phyloP scores from a whole-genome alignment of 2,113 vertebrate species.

The Martes martes region DNA sequence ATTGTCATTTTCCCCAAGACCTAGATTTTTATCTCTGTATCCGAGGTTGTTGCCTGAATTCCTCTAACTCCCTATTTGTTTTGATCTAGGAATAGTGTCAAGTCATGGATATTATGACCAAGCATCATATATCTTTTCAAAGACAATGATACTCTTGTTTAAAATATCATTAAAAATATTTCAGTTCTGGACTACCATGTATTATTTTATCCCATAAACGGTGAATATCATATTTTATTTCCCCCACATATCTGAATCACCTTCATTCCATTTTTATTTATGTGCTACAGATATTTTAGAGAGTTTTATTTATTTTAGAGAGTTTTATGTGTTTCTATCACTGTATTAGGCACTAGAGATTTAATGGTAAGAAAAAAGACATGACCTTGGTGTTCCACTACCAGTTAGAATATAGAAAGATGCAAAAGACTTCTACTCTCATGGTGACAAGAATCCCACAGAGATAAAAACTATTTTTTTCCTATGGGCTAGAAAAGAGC shows the following conservation, averaged over 20 bases:
- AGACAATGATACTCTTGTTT: background rate
- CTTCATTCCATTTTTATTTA: slow-evolving; percentile 3
- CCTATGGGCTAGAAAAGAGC: background rate
- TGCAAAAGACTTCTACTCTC: background rate
- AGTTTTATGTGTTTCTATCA: background rate
- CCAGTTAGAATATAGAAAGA: background rate
- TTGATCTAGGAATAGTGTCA: background rate
- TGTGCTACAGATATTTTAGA: background rate
- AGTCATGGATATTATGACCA: background rate
- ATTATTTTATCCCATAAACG: background rate
- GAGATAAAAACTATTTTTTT: background rate
- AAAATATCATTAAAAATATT: background rate
- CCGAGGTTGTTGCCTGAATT: background rate
- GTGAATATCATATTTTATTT: background rate
- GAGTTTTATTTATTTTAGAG: background rate
- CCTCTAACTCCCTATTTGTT: background rate
- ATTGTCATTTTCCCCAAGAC: background rate
- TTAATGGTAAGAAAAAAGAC: background rate
- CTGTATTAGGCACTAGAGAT: background rate
- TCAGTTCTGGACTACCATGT: background rate
- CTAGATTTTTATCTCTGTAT: background rate
- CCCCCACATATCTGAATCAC: background rate
- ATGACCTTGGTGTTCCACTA: background rate
- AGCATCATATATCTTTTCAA: background rate
- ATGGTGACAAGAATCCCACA: background rate